These are phyloP conservation scores for Bathynomus jamesi DNA, from an alignment of 1,140 invertebrate species.

Conservation along the genomic window DNA sequence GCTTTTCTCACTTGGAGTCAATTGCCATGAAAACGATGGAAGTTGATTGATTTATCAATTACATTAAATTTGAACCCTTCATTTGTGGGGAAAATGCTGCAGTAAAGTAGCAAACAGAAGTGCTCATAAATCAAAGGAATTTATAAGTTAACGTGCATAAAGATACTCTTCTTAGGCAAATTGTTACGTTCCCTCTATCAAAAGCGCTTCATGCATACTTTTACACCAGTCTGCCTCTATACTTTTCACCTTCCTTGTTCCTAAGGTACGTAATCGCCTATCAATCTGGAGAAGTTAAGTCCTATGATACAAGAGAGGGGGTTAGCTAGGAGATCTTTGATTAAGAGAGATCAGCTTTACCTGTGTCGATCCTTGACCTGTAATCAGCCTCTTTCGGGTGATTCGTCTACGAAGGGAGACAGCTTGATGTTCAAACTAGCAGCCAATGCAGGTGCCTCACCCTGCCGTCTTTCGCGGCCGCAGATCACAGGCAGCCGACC, in stretches of 20 bases:
- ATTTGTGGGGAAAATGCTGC: neutral
- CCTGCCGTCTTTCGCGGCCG: neutral
- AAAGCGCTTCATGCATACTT: neutral
- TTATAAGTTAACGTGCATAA: neutral
- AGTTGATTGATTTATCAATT: neutral
- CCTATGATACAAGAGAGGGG: neutral
- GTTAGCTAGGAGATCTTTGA: neutral
- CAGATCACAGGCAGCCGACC: neutral
- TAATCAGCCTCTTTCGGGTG: neutral
- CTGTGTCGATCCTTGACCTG: neutral
- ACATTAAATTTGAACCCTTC: neutral
- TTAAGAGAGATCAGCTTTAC: neutral
- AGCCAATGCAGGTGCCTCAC: neutral
- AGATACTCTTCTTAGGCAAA: neutral
- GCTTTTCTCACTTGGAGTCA: neutral
- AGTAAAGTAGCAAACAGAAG: neutral
- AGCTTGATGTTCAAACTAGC: neutral
- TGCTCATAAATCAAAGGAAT: neutral
- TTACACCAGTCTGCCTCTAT: neutral
- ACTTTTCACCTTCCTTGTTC: neutral
- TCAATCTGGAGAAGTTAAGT: neutral
- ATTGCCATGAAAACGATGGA: too few species aligned
- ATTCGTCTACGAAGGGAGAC: neutral
- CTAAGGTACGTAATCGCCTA: neutral
- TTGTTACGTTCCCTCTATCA: neutral